Conservation (phyloP, 2,888 invertebrate genomes). For the Oxystoma pomonae region DNA sequence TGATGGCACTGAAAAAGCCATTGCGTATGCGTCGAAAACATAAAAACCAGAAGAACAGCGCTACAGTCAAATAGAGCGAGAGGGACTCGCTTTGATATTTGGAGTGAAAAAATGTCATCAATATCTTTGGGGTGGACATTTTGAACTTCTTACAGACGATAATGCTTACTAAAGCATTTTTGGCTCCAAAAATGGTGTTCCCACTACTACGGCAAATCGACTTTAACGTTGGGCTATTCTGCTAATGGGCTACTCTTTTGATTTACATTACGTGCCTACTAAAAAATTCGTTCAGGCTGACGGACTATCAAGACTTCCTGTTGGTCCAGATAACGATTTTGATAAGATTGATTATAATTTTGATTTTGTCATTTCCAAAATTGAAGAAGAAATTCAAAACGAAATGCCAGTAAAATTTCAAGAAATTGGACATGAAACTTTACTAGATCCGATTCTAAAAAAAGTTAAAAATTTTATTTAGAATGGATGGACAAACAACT, state of each 20-base stretch:
- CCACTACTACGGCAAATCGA: too few relatives aligned
- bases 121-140: too few relatives aligned
- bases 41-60: not conserved
- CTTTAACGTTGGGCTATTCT: too few relatives aligned
- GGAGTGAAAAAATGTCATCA: not conserved
- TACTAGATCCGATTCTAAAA: not conserved
- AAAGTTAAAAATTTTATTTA: not conserved
- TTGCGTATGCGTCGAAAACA: conserved; percentile 1
- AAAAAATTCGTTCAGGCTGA: not conserved
- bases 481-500: not conserved
- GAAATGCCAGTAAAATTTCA: not conserved
- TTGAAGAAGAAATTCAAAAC: conserved; percentile 1
- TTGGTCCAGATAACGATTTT: not conserved
- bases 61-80: not conserved
- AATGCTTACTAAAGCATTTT: too few relatives aligned
- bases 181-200: too few relatives aligned
- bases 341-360: not conserved
- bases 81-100: not conserved
- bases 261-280: not conserved
- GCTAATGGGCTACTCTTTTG: not conserved
- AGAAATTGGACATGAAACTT: not conserved
- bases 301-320: conserved; percentile 1
- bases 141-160: too few relatives aligned
- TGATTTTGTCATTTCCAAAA: not conserved
- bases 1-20: not conserved